Evolutionary conservation across 2,797 vertebrate species (phyloP), one percentile per base, ranked within the genome.

Genomic region (Molothrus ater): DNA sequence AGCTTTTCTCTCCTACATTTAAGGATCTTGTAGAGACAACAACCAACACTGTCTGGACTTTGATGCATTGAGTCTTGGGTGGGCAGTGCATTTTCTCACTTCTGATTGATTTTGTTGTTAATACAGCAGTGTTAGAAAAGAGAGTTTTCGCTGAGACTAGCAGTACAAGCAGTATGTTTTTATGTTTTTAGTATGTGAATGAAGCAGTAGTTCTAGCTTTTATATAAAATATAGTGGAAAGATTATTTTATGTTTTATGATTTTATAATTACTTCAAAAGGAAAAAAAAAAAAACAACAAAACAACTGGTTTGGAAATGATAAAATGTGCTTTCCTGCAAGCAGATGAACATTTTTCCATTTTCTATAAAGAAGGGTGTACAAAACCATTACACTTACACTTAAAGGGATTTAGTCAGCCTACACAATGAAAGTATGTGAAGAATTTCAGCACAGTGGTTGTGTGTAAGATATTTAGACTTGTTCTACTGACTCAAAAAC

Each of bases 401-500:
- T 91, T 88, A 43, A 7, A 61, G 31, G 45, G 57, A 60, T 82
- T 86, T 90, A 81, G 57, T 83, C 70, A 78, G 68, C 64, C 80
- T 88, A 56, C 68, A 19, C 32, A 53, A 29, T n/a, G 28, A 11
- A 95, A 84, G 20, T 54, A 90, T 82, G 53, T 81, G 32, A 95
- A 90, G 68, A 89, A 95, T 96, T 95, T 94, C 38, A 79, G 6
- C 31, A 40, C 47, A 42, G 50, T 57, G 11, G 17, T 76, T 89
- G 42, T 13, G 74, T 86, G 53, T 59, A 43, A 82, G 74, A 59
- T 90, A 86, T 59, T 91, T 56, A 65, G 63, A 50, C 47, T 18
- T 61, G 53, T 83, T 86, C 43, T 90, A 26, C 47, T 75, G 26
- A 83, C 60, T 91, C 26, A 51, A 65, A 88, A 74, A 42, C 21